Evolutionary conservation across 2,797 vertebrate genomes (phyloP), one percentile per base, ranked within the genome.

Genomic region (Alcedo atthis): DNA sequence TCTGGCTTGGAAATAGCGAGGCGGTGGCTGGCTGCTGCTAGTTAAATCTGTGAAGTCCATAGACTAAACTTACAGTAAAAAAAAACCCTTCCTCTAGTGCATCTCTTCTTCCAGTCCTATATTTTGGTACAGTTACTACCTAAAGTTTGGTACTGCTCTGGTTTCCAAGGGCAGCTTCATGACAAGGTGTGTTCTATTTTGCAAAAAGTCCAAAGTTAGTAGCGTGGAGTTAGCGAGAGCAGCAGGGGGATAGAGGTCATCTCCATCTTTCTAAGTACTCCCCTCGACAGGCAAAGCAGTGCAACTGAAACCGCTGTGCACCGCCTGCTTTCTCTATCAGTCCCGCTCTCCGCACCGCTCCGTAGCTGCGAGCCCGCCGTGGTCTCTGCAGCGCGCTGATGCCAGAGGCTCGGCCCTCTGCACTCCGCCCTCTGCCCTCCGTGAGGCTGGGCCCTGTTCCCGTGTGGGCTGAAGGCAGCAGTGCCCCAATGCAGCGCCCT

Each of bases 141-240:
- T 40, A 54, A 59, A 20, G 33, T 32, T 66, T 0, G 0, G 16
- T 57, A 49, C 5, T 3, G 42, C 48, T 63, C 48, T 67, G 30
- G 2, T 32, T 93, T 92, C 61, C 63, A 61, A 71, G 53, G 48
- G 22, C 59, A 91, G 42, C 33, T 54, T 51, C 48, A 35, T 87
- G 53, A 94, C 95, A 95, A 95, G 58, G 21, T 67, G n/a, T 21
- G 63, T 53, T 89, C 49, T 93, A 24, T 91, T 84, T 86, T 42
- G 28, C 71, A 92, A 62, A 15, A 46, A 73, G 33, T 55, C 33
- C 84, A 79, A 85, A 74, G 63, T 89, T 81, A 87, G 45, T 32
- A 25, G 30, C 68, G 26, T 66, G 89, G 61, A 57, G 92, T 85
- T 89, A 75, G 83, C 70, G 35, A 61, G 76, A 81, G 66, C 74